Evolutionary conservation across 2,888 invertebrate genomes (phyloP), one percentile per base, ranked within the genome.

Genomic region (Ectemnius cavifrons): DNA sequence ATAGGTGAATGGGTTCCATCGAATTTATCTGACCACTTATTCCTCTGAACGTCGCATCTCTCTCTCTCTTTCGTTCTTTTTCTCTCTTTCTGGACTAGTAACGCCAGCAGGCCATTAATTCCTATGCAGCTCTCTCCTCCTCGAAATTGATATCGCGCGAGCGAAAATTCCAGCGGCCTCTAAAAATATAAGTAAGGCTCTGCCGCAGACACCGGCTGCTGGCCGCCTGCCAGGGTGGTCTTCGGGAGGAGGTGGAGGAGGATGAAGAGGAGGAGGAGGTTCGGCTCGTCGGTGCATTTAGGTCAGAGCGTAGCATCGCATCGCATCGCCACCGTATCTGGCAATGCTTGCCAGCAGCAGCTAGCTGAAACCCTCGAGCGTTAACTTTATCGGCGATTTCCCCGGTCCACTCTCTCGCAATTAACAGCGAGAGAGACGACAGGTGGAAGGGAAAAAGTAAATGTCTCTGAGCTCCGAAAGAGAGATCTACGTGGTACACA

Each of bases 171-270:
- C 60, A 52, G 60, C 63, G 28, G 27, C 67, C 28, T 58, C 60
- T 71, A 71, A 68, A 73, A 77, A 75, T 76, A 69, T 76, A 72
- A 75, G 69, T 80, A 80, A 79, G 73, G 67, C 61, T 57, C 18
- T 63, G 71, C 60, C 69, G 76, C 71, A 84, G 81, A 88, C 85
- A 87, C 78, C 82, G 84, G 80, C 77, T 82, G 82, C 84, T 89
- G 89, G 89, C 89, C 73, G 63, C 16, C 62, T 70, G 86, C 89
- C 89, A 89, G 85, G 52, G 14, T 52, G 52, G n/a, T 52, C 52
- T 16, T 52, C 14, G 37, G 37, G 3, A 6, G 37, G 37, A 11
- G 23, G 23, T 2, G 23, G 23, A 23, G 23, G 37, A 1, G 37
- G 37, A 20, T 1, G 20, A 20, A 20, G 28, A 4, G 28, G 28